phyloP scores from a whole-genome alignment of 2,113 vertebrate species.

The Oncorhynchus nerka region DNA sequence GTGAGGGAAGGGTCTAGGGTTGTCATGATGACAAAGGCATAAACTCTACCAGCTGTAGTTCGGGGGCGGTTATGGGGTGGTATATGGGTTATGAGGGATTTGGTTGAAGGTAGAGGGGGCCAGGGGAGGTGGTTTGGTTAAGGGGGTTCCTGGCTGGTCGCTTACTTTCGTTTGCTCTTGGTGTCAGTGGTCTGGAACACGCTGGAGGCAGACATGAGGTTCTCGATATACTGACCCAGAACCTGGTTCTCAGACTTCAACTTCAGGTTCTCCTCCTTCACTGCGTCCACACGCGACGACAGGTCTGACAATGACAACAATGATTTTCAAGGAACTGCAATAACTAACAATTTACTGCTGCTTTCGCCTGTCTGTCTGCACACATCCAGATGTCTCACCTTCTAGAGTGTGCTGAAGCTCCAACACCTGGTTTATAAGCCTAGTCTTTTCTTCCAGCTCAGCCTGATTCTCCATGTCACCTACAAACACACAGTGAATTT shows the following conservation, averaged over 20 bases:
- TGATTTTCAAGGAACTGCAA: slow-evolving; percentile 23
- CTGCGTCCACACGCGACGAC: slow-evolving; percentile 95
- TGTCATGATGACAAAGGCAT: background rate
- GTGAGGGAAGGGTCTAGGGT: background rate
- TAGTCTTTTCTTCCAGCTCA: slow-evolving; percentile 91
- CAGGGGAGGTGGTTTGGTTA: background rate
- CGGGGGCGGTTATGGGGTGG: background rate
- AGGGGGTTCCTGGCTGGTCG: background rate
- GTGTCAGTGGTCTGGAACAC: slow-evolving; percentile 95
- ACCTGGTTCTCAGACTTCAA: slow-evolving; percentile 99
- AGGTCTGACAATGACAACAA: slow-evolving; percentile 78
- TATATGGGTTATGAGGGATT: background rate
- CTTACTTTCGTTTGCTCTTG: slow-evolving; percentile 79
- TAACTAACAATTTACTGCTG: slow-evolving; percentile 21
- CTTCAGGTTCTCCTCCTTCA: slow-evolving; percentile 99
- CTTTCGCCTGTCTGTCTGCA: background rate
- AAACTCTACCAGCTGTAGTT: background rate
- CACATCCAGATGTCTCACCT: slow-evolving; percentile 67
- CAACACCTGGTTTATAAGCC: slow-evolving; percentile 91
- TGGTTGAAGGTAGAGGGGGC: background rate
- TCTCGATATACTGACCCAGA: slow-evolving; percentile 97
- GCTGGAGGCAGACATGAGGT: slow-evolving; percentile 72
- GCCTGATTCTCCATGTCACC: slow-evolving; percentile 90
- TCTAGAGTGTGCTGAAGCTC: slow-evolving; percentile 92
- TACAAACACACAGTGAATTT: slow-evolving; percentile 27